Percentiles rank a stretch among this genome's conserved stretches.
phyloP scores from a whole-genome alignment of 2,113 vertebrate genomes.

The Bujurquina vittata region DNA sequence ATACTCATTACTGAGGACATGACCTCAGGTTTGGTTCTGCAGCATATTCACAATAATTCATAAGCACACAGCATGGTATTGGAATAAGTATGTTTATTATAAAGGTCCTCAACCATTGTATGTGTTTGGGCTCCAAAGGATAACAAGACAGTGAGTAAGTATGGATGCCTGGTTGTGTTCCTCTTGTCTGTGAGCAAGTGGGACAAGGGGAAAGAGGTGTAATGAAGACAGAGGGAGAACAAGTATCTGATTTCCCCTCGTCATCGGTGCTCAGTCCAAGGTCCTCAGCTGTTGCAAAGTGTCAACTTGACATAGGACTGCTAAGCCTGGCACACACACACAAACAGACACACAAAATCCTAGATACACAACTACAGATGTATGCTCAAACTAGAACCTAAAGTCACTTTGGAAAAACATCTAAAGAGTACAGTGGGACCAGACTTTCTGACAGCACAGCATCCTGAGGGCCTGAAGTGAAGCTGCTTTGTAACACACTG shows the following conservation, averaged over 20 bases:
- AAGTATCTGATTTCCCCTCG: slow-evolving; percentile 73
- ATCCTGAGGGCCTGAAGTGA: slow-evolving; percentile 14
- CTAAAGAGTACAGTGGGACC: background rate
- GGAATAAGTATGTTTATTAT: background rate
- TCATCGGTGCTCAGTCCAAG: slow-evolving; percentile 57
- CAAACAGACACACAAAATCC: slow-evolving; percentile 31
- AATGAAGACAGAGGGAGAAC: slow-evolving; percentile 40
- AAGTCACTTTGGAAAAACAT: slow-evolving; percentile 50
- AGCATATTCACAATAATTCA: background rate
- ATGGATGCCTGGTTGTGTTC: background rate
- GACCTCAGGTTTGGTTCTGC: too few relatives aligned
- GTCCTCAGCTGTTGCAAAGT: slow-evolving; percentile 76
- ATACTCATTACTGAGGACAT: too few relatives aligned
- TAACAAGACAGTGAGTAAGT: background rate
- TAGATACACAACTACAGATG: slow-evolving; percentile 17
- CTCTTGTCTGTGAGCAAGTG: slow-evolving; percentile 21
- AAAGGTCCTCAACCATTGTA: background rate
- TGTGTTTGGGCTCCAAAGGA: background rate
- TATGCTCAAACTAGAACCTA: slow-evolving; percentile 9
- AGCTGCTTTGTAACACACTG: background rate
- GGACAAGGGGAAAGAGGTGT: slow-evolving; percentile 26
- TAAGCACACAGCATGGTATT: background rate
- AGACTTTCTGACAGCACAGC: background rate
- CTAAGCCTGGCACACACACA: slow-evolving; percentile 42
- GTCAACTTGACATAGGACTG: slow-evolving; percentile 67